These are phyloP conservation scores for Glaucomys volans DNA, from an alignment of 2,113 vertebrate genomes.

Conservation along the genomic window DNA sequence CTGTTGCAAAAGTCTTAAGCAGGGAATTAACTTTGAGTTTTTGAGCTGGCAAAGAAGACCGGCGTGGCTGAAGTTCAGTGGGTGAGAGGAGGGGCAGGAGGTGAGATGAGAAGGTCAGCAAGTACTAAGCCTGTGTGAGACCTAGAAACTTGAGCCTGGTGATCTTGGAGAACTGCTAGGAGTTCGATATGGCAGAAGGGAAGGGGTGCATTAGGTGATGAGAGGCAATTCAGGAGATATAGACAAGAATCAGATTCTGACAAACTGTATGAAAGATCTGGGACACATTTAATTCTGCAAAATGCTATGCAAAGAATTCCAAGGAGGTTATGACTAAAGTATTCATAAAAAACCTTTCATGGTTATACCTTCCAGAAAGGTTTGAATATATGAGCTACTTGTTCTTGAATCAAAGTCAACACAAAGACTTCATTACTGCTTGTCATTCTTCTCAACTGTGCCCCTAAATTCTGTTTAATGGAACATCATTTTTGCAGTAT, in stretches of 20 bases:
- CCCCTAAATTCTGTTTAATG: not conserved
- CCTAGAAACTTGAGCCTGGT: not conserved
- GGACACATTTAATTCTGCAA: slow-evolving; percentile 28
- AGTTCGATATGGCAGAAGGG: not conserved
- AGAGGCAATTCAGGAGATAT: not conserved
- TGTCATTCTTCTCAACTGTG: not conserved
- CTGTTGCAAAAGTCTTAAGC: not conserved
- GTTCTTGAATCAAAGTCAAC: not conserved
- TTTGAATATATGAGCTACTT: not conserved
- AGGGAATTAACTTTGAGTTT: not conserved
- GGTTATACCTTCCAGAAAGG: not conserved
- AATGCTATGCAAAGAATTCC: not conserved
- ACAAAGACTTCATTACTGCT: not conserved
- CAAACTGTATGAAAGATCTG: not conserved
- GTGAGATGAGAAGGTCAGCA: rapidly evolving
- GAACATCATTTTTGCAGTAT: not conserved
- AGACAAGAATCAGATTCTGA: not conserved
- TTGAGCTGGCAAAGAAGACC: not conserved
- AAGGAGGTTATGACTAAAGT: not conserved
- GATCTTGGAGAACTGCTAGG: not conserved
- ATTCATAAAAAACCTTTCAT: slow-evolving; percentile 30
- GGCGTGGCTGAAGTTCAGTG: not conserved
- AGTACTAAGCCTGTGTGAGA: not conserved
- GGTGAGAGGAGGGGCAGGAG: not conserved
- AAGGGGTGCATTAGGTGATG: not conserved